Conservation (phyloP, 2,888 invertebrate genomes). For the Phorcus lineatus region DNA sequence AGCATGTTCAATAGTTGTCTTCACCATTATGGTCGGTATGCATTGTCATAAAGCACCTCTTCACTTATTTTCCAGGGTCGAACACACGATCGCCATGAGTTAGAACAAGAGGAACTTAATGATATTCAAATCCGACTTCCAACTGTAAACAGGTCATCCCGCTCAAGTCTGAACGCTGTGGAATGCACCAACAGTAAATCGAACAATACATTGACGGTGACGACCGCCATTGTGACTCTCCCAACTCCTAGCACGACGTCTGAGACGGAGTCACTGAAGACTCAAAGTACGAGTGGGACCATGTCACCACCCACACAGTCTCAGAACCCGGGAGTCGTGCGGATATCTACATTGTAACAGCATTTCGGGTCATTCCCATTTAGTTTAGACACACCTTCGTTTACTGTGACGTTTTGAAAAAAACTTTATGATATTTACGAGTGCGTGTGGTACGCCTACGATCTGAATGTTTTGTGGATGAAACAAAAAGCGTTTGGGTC, state of each 20-base stretch:
- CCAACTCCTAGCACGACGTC: slow-evolving; percentile 67
- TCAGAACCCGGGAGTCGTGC: slow-evolving; percentile 53
- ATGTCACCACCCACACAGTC: slow-evolving; percentile 51
- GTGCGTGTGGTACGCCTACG: neutral
- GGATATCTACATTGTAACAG: slow-evolving; percentile 66
- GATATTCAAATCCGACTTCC: slow-evolving; percentile 70
- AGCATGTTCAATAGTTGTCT: too few relatives aligned
- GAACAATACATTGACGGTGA: slow-evolving; percentile 66
- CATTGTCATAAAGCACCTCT: too few relatives aligned
- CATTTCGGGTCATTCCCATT: neutral
- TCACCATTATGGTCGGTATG: too few relatives aligned
- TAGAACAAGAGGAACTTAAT: slow-evolving; percentile 67
- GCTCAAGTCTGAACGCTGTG: slow-evolving; percentile 60
- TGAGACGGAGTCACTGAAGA: slow-evolving; percentile 62
- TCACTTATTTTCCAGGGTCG: slow-evolving; percentile 35
- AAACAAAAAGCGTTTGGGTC: too few relatives aligned
- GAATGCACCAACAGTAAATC: slow-evolving; percentile 54
- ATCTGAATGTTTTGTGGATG: neutral
- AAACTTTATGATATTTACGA: slow-evolving; percentile 5
- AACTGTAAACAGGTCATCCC: slow-evolving; percentile 59
- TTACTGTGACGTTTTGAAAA: neutral
- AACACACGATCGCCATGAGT: slow-evolving; percentile 39
- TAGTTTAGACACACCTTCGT: neutral
- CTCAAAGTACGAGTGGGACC: slow-evolving; percentile 60
- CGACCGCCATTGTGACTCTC: slow-evolving; percentile 66